phyloP scores from a whole-genome alignment of 2,113 vertebrate genomes.

The Pterocles gutturalis region DNA sequence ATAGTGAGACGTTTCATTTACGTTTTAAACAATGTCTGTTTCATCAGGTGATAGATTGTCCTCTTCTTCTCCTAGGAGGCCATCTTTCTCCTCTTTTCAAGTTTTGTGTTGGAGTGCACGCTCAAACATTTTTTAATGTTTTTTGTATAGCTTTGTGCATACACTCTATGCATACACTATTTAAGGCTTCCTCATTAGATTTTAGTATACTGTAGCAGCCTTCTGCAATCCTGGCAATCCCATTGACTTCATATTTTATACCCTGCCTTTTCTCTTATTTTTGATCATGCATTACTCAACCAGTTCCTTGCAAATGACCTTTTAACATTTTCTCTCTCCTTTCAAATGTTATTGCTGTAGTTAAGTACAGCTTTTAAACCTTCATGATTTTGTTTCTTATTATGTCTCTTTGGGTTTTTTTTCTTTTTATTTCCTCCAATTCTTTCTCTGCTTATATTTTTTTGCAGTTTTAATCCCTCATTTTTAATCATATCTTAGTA shows the following conservation, averaged over 20 bases:
- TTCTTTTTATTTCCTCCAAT: neutral
- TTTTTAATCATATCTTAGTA: neutral
- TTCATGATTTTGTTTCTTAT: neutral
- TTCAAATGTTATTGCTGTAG: neutral
- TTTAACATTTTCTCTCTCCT: neutral
- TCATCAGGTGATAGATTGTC: constrained; percentile 33
- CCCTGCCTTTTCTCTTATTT: neutral
- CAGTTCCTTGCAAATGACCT: neutral
- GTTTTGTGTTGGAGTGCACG: neutral
- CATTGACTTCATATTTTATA: neutral
- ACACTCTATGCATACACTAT: neutral
- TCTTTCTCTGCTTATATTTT: neutral
- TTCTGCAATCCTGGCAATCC: neutral
- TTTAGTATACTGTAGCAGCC: neutral
- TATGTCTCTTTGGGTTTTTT: neutral
- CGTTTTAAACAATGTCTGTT: neutral
- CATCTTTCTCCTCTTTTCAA: neutral
- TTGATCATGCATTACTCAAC: neutral
- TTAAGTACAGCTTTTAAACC: neutral
- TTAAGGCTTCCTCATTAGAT: neutral
- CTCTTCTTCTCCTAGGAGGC: neutral
- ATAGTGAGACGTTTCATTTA: constrained; percentile 16
- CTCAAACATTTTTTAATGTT: neutral
- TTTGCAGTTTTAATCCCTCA: neutral
- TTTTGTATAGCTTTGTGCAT: neutral